These are phyloP conservation scores for Phalera bucephala DNA, from an alignment of 2,888 invertebrate genomes.

Conservation along the genomic window DNA sequence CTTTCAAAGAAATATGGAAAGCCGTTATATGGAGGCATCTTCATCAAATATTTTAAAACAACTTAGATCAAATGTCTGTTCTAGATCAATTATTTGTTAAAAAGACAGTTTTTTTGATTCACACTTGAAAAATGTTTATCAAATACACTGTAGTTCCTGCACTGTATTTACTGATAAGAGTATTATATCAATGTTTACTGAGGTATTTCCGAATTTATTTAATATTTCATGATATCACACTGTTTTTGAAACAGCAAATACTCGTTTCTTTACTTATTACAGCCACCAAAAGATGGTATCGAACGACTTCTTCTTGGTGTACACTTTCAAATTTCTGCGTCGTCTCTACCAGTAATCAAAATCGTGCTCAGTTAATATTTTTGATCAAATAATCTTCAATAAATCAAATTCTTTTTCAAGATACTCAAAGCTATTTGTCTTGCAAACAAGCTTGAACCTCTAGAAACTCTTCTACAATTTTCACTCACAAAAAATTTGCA, in stretches of 20 bases:
- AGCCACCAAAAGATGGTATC: too few species aligned
- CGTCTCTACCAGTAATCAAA: too few species aligned
- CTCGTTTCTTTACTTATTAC: too few species aligned
- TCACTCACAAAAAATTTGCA: conserved; percentile 54
- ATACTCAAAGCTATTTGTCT: conserved; percentile 29
- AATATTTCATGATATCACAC: too few species aligned
- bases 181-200: background rate
- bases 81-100: background rate
- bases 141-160: background rate
- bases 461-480: background rate
- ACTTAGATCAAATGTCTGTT: background rate
- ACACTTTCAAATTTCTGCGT: too few species aligned
- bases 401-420: background rate
- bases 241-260: too few species aligned
- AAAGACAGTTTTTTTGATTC: too few species aligned
- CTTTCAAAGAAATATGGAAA: conserved; percentile 46
- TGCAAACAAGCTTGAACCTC: conserved; percentile 38
- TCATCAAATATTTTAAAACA: conserved; percentile 9
- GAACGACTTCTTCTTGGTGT: too few species aligned
- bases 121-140: background rate
- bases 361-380: too few species aligned
- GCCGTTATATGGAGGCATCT: conserved; percentile 62
- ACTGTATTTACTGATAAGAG: too few species aligned
- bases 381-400: too few species aligned
- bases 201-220: too few species aligned